Evolutionary conservation across 2,888 invertebrate species (phyloP), one percentile per base, ranked within the genome.

Genomic region (Mellilla xanthometata): DNA sequence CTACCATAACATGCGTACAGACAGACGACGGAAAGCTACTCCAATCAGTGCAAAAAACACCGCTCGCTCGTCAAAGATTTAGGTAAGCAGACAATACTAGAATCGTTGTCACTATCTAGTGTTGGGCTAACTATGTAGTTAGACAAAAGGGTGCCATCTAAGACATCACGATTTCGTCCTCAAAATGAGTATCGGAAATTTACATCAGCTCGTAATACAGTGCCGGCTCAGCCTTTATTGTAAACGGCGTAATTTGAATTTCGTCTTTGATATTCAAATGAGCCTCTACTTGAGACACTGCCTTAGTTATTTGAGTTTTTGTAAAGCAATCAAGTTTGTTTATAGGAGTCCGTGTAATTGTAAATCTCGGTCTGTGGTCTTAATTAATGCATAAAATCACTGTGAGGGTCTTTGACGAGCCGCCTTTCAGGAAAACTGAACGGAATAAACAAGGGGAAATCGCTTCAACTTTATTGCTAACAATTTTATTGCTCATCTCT

Each of bases 251-350:
- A 86, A 89, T 89, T 89, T 88, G 85, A 88, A 89, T 88, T 88
- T 86, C 74, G 88, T 81, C 89, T 89, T 89, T 89, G 89, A 88
- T 87, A 89, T 89, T 88, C 79, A 88, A 89, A 89, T 89, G 85
- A 87, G 77, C 73, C 82, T 77, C 81, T 83, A 86, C 88, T 89
- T 88, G 86, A 88, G 88, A 89, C 89, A 88, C 76, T 86, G 87
- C 84, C 87, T 87, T 85, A 88, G 87, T 86, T 88, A 89, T 87
- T 88, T 81, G 86, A 87, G 85, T 88, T 89, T 89, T 89, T 89
- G 87, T 89, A 88, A 88, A 87, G 87, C 87, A 87, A 88, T 89
- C 88, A 85, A 88, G 85, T 86, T 88, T 88, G 88, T 88, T 88
- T 88, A 89, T 81, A 83, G 77, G 69, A 79, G 74, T 66, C 74